Conservation (phyloP, 2,888 invertebrate species). For the Caenorhabditis japonica region DNA sequence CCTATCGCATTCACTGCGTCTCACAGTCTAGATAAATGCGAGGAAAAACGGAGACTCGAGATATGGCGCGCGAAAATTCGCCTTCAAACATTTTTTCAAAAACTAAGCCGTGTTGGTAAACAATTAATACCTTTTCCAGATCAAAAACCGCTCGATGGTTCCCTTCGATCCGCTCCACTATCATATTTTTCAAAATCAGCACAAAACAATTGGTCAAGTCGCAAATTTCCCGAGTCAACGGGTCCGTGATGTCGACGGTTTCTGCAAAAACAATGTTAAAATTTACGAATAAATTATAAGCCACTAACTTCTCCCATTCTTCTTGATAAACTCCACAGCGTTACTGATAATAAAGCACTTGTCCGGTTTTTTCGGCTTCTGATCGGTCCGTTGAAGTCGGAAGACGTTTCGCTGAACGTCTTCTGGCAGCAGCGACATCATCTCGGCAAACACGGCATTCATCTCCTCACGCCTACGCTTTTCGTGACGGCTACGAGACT, state of each 20-base stretch:
- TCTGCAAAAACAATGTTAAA: constrained; percentile 15
- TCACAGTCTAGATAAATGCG: too few relatives aligned
- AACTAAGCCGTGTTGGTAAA: too few relatives aligned
- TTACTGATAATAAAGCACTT: constrained; percentile 47
- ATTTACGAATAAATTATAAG: not conserved
- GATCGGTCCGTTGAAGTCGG: not conserved
- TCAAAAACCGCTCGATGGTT: constrained; percentile 29
- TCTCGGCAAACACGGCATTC: constrained; percentile 37
- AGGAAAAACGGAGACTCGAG: too few relatives aligned
- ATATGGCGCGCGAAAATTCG: too few relatives aligned
- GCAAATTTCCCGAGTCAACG: constrained; percentile 5
- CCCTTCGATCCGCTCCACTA: constrained; percentile 11
- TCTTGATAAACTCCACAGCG: constrained; percentile 34
- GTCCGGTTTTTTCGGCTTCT: constrained; percentile 38
- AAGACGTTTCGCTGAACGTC: not conserved
- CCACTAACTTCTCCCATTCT: constrained; percentile 17
- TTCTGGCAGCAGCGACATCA: constrained; percentile 27
- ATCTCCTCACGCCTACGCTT: constrained; percentile 45
- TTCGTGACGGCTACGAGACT: constrained; percentile 46
- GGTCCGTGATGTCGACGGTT: constrained; percentile 10
- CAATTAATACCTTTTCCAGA: constrained; percentile 29
- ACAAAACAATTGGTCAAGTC: constrained; percentile 20
- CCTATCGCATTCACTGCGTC: too few relatives aligned
- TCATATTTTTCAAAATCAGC: constrained; percentile 15
- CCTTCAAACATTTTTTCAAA: too few relatives aligned